These are phyloP conservation scores for Hypomecis atomaria DNA, from an alignment of 2,888 invertebrate species.

Conservation along the genomic window DNA sequence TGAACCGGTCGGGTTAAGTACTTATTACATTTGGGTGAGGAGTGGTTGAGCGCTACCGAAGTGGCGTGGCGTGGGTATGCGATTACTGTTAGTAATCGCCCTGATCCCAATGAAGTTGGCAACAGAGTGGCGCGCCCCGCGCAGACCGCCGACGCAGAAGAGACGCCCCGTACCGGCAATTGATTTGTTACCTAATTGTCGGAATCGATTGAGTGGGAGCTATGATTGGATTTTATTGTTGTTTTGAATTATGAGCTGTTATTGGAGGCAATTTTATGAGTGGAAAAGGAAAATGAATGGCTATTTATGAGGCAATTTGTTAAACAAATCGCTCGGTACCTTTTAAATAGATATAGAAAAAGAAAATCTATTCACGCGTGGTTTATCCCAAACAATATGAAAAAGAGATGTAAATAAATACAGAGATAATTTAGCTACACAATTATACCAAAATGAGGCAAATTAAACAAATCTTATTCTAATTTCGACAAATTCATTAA, in stretches of 20 bases:
- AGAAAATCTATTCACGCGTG: too few relatives aligned
- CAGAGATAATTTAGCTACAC: too few relatives aligned
- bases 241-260: conserved; percentile 20
- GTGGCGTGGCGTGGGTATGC: conserved; percentile 74
- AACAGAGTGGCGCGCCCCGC: conserved; percentile 65
- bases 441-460: too few relatives aligned
- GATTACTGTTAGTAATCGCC: conserved; percentile 79
- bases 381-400: too few relatives aligned
- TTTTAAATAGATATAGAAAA: not conserved
- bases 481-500: too few relatives aligned
- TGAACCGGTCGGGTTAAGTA: conserved; percentile 47
- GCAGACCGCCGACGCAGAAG: conserved; percentile 46
- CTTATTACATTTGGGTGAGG: conserved; percentile 61
- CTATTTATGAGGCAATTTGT: not conserved
- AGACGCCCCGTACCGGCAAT: conserved; percentile 43
- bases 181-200: conserved; percentile 35
- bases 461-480: too few relatives aligned
- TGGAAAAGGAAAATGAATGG: conserved; percentile 3
- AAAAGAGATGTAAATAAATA: too few relatives aligned
- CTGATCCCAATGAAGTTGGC: conserved; percentile 79
- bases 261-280: conserved; percentile 11
- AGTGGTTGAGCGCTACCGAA: conserved; percentile 60
- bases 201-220: conserved; percentile 24
- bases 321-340: not conserved
- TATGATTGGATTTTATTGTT: conserved; percentile 29